phyloP scores from a whole-genome alignment of 1,140 invertebrate genomes.

The Apis cerana region DNA sequence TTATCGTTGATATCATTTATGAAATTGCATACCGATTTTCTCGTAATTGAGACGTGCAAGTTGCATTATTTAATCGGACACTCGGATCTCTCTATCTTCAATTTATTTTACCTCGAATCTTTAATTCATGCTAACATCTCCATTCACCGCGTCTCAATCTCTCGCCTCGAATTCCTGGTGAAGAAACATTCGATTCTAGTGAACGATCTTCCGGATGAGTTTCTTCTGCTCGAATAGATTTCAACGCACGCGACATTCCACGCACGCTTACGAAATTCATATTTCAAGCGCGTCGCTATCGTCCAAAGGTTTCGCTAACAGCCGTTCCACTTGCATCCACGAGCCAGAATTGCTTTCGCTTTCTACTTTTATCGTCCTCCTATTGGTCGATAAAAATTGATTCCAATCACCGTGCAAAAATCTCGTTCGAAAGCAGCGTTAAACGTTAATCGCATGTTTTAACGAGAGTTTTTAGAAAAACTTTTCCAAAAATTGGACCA shows the following conservation, averaged over 20 bases:
- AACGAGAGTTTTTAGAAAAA: no score
- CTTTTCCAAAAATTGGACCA: no score
- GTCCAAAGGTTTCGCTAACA: neutral
- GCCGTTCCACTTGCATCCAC: neutral
- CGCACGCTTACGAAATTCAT: constrained; percentile 11
- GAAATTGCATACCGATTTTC: no score
- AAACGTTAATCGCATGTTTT: no score
- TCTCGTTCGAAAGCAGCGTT: no score
- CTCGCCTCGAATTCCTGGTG: neutral
- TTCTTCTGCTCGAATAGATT: neutral
- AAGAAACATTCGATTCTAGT: neutral
- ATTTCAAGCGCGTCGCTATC: neutral
- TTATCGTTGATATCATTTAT: no score
- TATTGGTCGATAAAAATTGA: no score
- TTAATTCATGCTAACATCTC: neutral
- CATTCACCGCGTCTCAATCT: neutral
- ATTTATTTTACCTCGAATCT: neutral
- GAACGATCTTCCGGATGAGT: neutral
- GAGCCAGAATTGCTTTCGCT: neutral
- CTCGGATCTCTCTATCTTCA: neutral
- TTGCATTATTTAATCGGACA: neutral
- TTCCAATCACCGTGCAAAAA: no score
- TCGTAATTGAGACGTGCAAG: neutral
- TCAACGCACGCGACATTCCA: neutral
- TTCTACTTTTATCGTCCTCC: neutral